Conservation (phyloP, 2,888 invertebrate genomes). For the Apocheima hispidaria region DNA sequence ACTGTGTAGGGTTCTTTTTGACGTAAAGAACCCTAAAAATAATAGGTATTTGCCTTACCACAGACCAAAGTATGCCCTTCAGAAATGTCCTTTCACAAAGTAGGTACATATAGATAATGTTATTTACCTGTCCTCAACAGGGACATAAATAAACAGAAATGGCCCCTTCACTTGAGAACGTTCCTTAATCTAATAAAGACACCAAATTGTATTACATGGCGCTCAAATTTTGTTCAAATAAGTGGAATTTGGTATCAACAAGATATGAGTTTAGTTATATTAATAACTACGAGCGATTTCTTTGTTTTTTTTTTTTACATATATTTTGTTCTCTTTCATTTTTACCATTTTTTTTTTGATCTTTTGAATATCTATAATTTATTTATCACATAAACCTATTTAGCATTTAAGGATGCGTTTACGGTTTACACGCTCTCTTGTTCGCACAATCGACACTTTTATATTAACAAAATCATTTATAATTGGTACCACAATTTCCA, state of each 20-base stretch:
- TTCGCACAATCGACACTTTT: too few relatives aligned
- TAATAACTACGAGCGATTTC: not conserved
- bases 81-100: constrained; percentile 15
- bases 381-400: too few relatives aligned
- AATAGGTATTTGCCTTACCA: too few relatives aligned
- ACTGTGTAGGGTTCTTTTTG: not conserved
- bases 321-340: too few relatives aligned
- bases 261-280: constrained; percentile 7
- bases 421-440: too few relatives aligned
- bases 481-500: too few relatives aligned
- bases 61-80: not conserved
- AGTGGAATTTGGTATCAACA: constrained; percentile 53
- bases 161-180: constrained; percentile 51
- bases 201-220: constrained; percentile 56
- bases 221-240: constrained; percentile 56
- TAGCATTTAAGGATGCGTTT: too few relatives aligned
- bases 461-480: too few relatives aligned
- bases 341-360: not conserved
- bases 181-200: constrained; percentile 58
- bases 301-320: not conserved
- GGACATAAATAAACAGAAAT: constrained; percentile 57
- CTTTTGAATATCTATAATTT: too few relatives aligned
- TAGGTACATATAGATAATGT: constrained; percentile 29
- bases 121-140: constrained; percentile 39
- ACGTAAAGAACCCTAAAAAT: not conserved